Conservation (phyloP, 1,140 invertebrate genomes). For the Drosophila sturtevanti region DNA sequence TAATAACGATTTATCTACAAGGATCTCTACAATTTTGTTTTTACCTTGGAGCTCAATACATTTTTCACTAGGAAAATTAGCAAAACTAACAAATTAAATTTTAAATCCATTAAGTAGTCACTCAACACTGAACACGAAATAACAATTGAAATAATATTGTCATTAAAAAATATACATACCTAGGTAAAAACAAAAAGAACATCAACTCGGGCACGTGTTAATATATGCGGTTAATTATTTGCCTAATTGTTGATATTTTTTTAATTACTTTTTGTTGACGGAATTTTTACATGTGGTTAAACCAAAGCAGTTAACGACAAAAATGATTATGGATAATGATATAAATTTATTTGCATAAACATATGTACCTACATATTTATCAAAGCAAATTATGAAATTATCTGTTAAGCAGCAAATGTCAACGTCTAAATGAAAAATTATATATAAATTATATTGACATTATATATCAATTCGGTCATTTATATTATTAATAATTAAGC, state of each 20-base stretch:
- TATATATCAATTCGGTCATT: background rate
- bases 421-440: background rate
- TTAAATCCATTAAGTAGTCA: slow-evolving; percentile 15
- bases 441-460: background rate
- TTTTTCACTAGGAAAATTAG: slow-evolving; percentile 2
- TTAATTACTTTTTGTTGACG: slow-evolving; percentile 19
- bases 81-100: slow-evolving; percentile 25
- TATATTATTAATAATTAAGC: background rate
- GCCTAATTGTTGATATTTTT: slow-evolving; percentile 43
- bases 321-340: slow-evolving; percentile 25
- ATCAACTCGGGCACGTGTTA: background rate
- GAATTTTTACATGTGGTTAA: background rate
- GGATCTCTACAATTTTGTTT: background rate
- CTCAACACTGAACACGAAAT: background rate
- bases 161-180: slow-evolving; percentile 17
- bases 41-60: slow-evolving; percentile 20
- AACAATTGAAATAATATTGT: slow-evolving; percentile 28
- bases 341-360: background rate
- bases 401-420: background rate
- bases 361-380: background rate
- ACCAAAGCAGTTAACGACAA: slow-evolving; percentile 39
- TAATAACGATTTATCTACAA: background rate
- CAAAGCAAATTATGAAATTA: background rate
- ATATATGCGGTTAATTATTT: slow-evolving; percentile 17
- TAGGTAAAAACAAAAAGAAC: background rate